Evolutionary conservation across 2,888 invertebrate genomes (phyloP).

Genomic region (Rhorus exstirpatorius): DNA sequence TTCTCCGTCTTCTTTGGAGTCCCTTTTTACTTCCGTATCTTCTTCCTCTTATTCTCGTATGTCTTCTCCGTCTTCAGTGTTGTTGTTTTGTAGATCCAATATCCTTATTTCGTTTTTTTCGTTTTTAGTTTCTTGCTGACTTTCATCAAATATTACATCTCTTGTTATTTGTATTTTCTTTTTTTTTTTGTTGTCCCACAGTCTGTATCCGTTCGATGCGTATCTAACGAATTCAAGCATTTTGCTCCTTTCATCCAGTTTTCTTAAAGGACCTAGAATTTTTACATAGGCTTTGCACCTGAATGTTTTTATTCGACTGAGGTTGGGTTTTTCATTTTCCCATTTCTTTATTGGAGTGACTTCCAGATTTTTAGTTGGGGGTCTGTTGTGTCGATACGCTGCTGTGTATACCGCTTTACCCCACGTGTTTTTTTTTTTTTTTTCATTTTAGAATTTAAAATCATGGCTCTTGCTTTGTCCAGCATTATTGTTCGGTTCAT

Average conservation of each 20-base stretch:
- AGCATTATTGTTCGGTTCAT: conserved; percentile 78
- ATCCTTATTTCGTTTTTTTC: neutral
- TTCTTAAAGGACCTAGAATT: conserved; percentile 71
- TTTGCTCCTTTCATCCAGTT: conserved; percentile 76
- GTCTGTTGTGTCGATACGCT: conserved; percentile 69
- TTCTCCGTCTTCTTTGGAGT: conserved; percentile 10
- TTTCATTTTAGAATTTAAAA: conserved; percentile 73
- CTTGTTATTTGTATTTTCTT: conserved; percentile 62
- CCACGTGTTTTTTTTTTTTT: conserved; percentile 78
- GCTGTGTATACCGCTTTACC: conserved; percentile 58
- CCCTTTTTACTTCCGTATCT: neutral
- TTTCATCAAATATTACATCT: conserved; percentile 61
- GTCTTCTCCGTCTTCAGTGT: conserved; percentile 11
- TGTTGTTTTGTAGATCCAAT: neutral
- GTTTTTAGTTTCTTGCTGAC: neutral
- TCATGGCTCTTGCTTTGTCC: conserved; percentile 69
- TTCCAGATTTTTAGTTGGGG: conserved; percentile 67
- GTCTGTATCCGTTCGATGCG: conserved; percentile 70
- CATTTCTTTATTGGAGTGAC: conserved; percentile 78
- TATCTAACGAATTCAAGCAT: conserved; percentile 75
- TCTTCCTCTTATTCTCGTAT: conserved; percentile 4
- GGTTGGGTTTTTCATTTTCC: conserved; percentile 75
- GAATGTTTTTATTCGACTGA: conserved; percentile 77
- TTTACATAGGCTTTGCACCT: conserved; percentile 76
- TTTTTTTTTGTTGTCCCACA: conserved; percentile 69